Evolutionary conservation across 2,113 vertebrate genomes (phyloP).

Genomic region (Leptosomus discolor): DNA sequence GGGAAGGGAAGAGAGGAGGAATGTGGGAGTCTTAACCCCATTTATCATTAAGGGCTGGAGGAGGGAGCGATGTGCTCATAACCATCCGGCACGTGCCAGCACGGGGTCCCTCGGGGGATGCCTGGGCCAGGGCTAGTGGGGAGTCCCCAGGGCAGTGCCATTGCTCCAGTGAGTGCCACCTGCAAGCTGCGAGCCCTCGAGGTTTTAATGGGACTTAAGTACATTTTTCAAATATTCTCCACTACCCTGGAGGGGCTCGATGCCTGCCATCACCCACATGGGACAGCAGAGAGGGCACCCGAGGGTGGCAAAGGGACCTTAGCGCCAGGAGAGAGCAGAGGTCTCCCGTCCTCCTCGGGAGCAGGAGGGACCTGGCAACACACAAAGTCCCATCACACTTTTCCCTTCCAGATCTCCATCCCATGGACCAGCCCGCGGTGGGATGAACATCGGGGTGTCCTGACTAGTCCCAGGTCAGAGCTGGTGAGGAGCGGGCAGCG

Average conservation of each 20-base stretch:
- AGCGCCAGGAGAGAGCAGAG: not conserved
- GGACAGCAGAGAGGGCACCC: not conserved
- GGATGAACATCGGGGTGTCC: not conserved
- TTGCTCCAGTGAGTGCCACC: not conserved
- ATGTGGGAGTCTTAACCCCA: not conserved
- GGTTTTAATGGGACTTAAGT: not conserved
- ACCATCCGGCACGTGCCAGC: not conserved
- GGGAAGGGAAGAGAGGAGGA: not conserved
- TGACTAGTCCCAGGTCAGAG: not conserved
- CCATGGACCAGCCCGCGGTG: accelerated
- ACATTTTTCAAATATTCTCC: slow-evolving; percentile 11
- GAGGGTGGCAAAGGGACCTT: not conserved
- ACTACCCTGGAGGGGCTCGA: not conserved
- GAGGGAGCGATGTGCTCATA: not conserved
- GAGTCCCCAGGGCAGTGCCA: not conserved
- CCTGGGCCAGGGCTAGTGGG: not conserved
- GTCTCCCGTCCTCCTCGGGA: not conserved
- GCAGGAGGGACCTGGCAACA: not conserved
- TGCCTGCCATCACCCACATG: accelerated
- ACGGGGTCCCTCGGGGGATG: not conserved
- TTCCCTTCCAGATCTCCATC: not conserved
- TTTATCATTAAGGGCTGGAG: not conserved
- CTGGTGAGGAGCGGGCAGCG: not conserved
- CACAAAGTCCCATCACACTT: not conserved
- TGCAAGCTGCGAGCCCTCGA: accelerated